Conservation (phyloP, 2,888 invertebrate species). For the Anoncus sp. region DNA sequence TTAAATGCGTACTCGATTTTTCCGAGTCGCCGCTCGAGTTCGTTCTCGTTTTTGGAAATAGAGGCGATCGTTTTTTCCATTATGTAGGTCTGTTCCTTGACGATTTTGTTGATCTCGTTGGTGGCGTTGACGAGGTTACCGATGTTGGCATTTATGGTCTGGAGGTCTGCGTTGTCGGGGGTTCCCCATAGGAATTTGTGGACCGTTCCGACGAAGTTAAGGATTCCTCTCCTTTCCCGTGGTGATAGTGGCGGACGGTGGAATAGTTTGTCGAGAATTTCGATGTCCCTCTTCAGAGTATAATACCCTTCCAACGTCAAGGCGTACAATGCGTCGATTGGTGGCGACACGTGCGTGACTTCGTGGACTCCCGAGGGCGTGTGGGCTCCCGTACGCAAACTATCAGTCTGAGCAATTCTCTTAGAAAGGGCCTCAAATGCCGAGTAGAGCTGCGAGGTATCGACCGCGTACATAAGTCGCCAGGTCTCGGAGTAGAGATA, state of each 20-base stretch:
- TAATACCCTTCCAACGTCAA: background rate
- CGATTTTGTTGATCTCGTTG: constrained; percentile 13
- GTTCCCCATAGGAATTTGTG: constrained; percentile 24
- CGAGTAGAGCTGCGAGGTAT: background rate
- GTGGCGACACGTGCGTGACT: background rate
- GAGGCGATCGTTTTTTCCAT: constrained; percentile 19
- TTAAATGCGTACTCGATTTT: constrained; percentile 2
- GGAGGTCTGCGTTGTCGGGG: constrained; percentile 24
- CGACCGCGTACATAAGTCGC: constrained; percentile 16
- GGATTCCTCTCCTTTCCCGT: background rate
- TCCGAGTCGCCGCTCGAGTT: constrained; percentile 7
- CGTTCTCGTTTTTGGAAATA: constrained; percentile 19
- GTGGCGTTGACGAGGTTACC: constrained; percentile 12
- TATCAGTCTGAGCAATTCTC: background rate
- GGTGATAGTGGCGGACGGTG: background rate
- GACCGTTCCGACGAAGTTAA: constrained; percentile 21
- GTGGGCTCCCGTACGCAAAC: background rate
- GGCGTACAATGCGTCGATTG: background rate
- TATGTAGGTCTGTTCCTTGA: constrained; percentile 3
- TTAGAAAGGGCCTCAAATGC: background rate
- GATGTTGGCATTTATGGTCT: constrained; percentile 11
- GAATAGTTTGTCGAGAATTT: background rate
- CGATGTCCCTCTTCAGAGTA: background rate
- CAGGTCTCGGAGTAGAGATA: constrained; percentile 19
- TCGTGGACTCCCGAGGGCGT: background rate